Base-by-base conservation (phyloP, 23 tunicate genomes). In the Clavelina lepadiformis region DNA sequence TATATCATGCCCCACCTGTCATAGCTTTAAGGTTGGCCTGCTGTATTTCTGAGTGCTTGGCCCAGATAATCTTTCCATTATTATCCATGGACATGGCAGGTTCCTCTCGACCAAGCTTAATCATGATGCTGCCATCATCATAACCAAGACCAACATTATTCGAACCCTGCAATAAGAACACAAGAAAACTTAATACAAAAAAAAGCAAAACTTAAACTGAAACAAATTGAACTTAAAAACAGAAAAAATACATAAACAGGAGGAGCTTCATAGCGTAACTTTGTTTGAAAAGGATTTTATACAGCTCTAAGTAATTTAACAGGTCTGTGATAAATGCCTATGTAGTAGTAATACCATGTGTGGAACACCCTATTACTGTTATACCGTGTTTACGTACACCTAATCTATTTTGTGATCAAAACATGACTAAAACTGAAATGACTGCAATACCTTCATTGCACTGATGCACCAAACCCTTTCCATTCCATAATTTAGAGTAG, bases 1-100 rank as follows among this genome's bases (percentile, higher is more conserved):
- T 38, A 27, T 11, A 27, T 8, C 22, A 33, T 2, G 3, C 5
- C 66, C 20, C 37, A 87, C 96, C 86, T 27, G 76, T 22, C 66
- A 89, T 57, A 1, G 91, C 83, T 56, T 81, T 89, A 46, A 89
- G 65, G 37, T 89, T 89, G 18, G 97, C 97, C 56, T 94, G 99
- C 44, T 88, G 95, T 7, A 94, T 79, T 50, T 94, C 99, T n/a
- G 99, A 94, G 41, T 94, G 95, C 46, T 82, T 82, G 37, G 99
- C 95, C 99, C 99, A 94, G 36, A 94, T 94, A n/a, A 94, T 75
- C 61, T 94, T 94, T 23, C 99, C 99, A 34, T 81, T 94, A 22
- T 47, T 50, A 38, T 94, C 99, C 99, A 94, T 94, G 33, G 99
- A 86, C 83, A 94, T 88, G 18, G 99, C 99, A 11, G 99, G 99